Conservation (phyloP, 2,888 invertebrate species). For the Dicranocentrus wangi region DNA sequence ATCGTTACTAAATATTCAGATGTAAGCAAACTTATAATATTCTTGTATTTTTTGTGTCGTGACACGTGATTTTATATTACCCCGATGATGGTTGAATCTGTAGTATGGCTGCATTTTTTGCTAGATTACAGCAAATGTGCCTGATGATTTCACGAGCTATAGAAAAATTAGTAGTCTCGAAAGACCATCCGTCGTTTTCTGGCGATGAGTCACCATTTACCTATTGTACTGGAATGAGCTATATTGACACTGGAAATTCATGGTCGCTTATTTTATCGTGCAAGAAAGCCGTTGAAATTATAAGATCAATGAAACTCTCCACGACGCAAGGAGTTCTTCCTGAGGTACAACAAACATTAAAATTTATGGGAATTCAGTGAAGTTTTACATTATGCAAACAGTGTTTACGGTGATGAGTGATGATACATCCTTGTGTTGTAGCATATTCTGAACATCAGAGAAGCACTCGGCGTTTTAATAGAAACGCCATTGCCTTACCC, state of each 20-base stretch:
- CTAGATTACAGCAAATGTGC: conserved; percentile 88
- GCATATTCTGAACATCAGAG: conserved; percentile 75
- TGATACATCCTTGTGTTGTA: conserved; percentile 58
- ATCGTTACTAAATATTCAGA: conserved; percentile 83
- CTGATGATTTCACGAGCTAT: conserved; percentile 84
- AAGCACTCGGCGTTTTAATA: conserved; percentile 77
- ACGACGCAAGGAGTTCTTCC: conserved; percentile 11
- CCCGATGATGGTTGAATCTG: not conserved
- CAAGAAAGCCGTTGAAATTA: conserved; percentile 64
- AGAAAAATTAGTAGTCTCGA: conserved; percentile 81
- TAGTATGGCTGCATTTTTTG: too few relatives aligned
- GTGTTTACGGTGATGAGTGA: too few relatives aligned
- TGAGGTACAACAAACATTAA: conserved; percentile 24
- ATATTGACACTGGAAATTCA: conserved; percentile 66
- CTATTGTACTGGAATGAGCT: conserved; percentile 65
- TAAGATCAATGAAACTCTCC: conserved; percentile 25
- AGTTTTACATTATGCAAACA: too few relatives aligned
- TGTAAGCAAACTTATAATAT: conserved; percentile 76
- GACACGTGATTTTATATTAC: not conserved
- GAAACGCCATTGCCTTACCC: conserved; percentile 83
- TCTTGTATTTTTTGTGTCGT: not conserved
- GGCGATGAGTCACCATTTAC: conserved; percentile 71
- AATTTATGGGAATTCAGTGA: too few relatives aligned
- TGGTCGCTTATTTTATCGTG: conserved; percentile 69
- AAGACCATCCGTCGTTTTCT: conserved; percentile 72